These are phyloP conservation scores for Bujurquina vittata DNA, from an alignment of 2,113 vertebrate species.

Conservation along the genomic window DNA sequence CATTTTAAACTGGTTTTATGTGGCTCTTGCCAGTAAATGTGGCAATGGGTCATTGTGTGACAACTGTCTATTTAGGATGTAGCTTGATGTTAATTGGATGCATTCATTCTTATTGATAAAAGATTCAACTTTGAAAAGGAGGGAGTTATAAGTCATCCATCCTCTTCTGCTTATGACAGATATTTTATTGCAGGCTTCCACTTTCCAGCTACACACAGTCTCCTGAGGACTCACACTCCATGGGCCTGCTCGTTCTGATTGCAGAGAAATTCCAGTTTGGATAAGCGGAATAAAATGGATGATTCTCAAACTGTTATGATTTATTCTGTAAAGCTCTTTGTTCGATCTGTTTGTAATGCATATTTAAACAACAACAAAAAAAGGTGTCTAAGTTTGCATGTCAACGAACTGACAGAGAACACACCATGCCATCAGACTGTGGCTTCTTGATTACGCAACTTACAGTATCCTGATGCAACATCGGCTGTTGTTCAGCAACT, in stretches of 20 bases:
- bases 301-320: neutral
- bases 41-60: conserved; percentile 17
- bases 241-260: neutral
- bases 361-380: neutral
- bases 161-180: neutral
- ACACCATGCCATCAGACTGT: neutral
- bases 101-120: neutral
- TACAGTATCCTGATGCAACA: neutral
- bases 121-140: too few species aligned
- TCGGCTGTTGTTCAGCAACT: neutral
- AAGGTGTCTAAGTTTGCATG: neutral
- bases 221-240: neutral
- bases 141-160: neutral
- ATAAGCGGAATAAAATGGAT: neutral
- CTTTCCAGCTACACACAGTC: neutral
- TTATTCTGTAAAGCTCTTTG: neutral
- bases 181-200: neutral
- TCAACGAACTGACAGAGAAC: neutral
- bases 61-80: conserved; percentile 31
- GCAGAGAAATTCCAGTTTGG: neutral
- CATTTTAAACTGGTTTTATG: too few species aligned
- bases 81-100: fast-evolving
- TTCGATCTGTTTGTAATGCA: neutral
- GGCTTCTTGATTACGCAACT: conserved; percentile 4
- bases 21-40: too few species aligned